phyloP scores from a whole-genome alignment of 2,888 invertebrate species.

The Perizoma flavofasciatum region DNA sequence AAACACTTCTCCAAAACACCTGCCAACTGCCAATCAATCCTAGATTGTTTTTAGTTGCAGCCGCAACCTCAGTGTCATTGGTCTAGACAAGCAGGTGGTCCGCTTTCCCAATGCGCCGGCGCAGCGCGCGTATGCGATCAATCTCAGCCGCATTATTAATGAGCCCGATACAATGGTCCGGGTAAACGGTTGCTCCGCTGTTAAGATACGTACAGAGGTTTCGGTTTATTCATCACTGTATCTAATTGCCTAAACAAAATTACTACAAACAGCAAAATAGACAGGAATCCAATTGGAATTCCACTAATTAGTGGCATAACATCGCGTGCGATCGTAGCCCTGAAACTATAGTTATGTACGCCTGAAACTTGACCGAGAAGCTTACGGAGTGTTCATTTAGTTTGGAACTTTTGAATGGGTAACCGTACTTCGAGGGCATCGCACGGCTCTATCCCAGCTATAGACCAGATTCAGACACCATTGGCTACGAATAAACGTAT shows the following conservation, averaged over 20 bases:
- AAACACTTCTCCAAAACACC: constrained; percentile 9
- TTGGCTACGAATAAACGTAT: background rate
- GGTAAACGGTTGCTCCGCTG: constrained; percentile 23
- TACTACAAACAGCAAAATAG: no score
- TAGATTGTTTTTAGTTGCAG: constrained; percentile 29
- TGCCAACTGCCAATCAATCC: constrained; percentile 18
- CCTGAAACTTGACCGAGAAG: constrained; percentile 22
- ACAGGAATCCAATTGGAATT: background rate
- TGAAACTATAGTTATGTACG: constrained; percentile 20
- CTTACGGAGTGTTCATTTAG: background rate
- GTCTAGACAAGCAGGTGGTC: constrained; percentile 36
- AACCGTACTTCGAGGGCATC: no score
- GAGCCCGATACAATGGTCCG: constrained; percentile 24
- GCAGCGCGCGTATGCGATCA: constrained; percentile 32
- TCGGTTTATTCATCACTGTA: no score
- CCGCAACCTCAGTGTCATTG: constrained; percentile 35
- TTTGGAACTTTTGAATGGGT: background rate
- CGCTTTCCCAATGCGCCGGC: constrained; percentile 38
- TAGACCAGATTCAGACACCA: background rate
- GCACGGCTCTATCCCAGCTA: background rate
- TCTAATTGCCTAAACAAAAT: constrained; percentile 7
- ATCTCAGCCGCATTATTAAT: constrained; percentile 34
- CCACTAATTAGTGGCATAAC: constrained; percentile 15
- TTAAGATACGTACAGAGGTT: constrained; percentile 11
- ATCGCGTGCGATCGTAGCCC: constrained; percentile 19